A percentile compares a stretch with the other conserved stretches of the same genome.
phyloP scores from a whole-genome alignment of 1,140 invertebrate species.

The Macrocentrus cingulum region DNA sequence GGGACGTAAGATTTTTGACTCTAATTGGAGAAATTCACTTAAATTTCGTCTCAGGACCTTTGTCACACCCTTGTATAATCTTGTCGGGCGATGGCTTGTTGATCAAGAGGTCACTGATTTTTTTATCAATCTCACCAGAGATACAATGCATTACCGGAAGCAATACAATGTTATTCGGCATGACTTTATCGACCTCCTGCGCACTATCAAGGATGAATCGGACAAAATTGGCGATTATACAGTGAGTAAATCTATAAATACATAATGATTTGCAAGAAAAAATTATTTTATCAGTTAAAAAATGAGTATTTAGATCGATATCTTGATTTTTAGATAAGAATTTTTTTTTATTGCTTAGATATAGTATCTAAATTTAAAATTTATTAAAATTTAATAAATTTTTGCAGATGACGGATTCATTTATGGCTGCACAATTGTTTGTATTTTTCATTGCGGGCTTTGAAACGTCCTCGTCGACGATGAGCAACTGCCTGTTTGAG shows the following conservation, averaged over 20 bases:
- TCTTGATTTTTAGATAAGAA: too few species aligned
- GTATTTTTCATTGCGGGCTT: conserved; percentile 71
- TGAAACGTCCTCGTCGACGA: conserved; percentile 69
- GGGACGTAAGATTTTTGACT: conserved; percentile 47
- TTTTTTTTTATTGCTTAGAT: background rate
- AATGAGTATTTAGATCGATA: too few species aligned
- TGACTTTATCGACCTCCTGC: conserved; percentile 63
- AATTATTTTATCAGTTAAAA: too few species aligned
- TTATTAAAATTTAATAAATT: background rate
- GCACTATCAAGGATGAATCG: conserved; percentile 57
- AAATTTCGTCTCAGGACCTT: conserved; percentile 36
- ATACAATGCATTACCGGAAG: conserved; percentile 57
- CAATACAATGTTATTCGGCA: conserved; percentile 55
- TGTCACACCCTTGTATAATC: conserved; percentile 34
- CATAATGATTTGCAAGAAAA: background rate
- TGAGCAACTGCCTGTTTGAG: conserved; percentile 63
- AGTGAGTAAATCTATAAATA: background rate
- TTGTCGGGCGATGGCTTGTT: conserved; percentile 29
- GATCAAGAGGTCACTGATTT: conserved; percentile 52
- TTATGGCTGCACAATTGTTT: conserved; percentile 62
- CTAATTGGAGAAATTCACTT: conserved; percentile 35
- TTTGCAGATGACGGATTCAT: conserved; percentile 30
- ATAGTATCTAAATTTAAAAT: too few species aligned
- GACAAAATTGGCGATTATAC: conserved; percentile 28
- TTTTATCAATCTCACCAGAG: conserved; percentile 51